These are phyloP conservation scores for Frankliniella fusca DNA, from an alignment of 2,888 invertebrate species.

Conservation along the genomic window DNA sequence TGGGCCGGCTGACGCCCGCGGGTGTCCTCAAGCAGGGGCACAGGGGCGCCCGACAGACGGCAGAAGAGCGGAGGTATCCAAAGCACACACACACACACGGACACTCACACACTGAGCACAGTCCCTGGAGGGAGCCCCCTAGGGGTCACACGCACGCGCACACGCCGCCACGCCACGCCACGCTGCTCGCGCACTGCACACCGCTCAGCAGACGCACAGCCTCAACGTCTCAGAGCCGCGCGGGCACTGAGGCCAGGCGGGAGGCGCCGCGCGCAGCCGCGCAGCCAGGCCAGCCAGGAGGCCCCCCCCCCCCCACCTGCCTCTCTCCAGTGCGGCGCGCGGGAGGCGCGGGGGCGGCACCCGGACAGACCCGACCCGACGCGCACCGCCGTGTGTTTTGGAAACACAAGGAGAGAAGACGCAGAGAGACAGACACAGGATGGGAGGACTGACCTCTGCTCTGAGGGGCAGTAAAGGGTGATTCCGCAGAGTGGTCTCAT, in stretches of 20 bases:
- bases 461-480: not conserved
- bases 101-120: not conserved
- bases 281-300: not conserved
- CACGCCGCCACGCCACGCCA: too few species aligned
- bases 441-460: not conserved
- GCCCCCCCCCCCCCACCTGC: not conserved
- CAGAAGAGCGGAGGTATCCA: not conserved
- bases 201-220: not conserved
- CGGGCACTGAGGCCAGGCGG: not conserved
- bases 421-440: not conserved
- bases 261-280: not conserved
- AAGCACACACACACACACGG: not conserved
- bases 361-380: not conserved
- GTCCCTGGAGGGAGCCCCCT: too few species aligned
- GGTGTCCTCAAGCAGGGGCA: not conserved
- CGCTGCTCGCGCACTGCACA: not conserved
- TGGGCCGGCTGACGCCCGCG: not conserved
- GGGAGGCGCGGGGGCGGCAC: not conserved
- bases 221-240: not conserved
- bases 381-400: not conserved
- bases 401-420: too few species aligned
- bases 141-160: too few species aligned
- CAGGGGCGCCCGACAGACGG: too few species aligned
- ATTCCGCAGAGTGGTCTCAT: too few species aligned
- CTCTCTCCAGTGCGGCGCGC: not conserved